Evolutionary conservation across 2,888 invertebrate species (phyloP).

Genomic region (Blera fallax): DNA sequence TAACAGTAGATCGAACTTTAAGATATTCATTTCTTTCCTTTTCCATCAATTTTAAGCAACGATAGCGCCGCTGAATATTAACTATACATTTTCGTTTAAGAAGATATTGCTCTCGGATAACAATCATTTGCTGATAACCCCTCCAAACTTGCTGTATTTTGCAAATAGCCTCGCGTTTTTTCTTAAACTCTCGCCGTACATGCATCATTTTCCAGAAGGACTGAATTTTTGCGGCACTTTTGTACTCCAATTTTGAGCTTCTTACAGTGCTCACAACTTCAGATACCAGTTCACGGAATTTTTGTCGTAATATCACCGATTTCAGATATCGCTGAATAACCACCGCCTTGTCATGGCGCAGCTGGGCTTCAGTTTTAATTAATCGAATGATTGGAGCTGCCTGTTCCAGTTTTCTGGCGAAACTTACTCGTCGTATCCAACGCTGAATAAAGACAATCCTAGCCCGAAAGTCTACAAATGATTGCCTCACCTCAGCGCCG

Average conservation of each 20-base stretch:
- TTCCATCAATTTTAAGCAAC: constrained; percentile 75
- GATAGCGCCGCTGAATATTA: constrained; percentile 74
- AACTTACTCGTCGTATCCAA: constrained; percentile 80
- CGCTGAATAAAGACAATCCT: constrained; percentile 83
- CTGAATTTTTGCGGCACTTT: constrained; percentile 77
- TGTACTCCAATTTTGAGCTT: constrained; percentile 63
- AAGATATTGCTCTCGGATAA: constrained; percentile 74
- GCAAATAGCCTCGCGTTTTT: constrained; percentile 75
- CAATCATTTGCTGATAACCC: constrained; percentile 71
- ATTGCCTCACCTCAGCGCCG: constrained; percentile 80
- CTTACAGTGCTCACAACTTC: constrained; percentile 62
- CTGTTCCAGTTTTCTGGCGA: constrained; percentile 76
- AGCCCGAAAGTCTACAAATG: constrained; percentile 80
- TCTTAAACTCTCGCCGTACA: constrained; percentile 75
- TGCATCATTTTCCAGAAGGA: constrained; percentile 78
- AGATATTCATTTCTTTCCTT: constrained; percentile 71
- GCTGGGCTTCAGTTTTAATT: constrained; percentile 71
- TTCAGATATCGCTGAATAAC: constrained; percentile 73
- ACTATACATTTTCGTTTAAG: constrained; percentile 70
- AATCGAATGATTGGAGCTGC: constrained; percentile 74
- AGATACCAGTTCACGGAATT: constrained; percentile 79
- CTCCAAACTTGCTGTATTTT: constrained; percentile 82
- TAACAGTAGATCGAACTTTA: constrained; percentile 56
- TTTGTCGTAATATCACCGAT: constrained; percentile 79
- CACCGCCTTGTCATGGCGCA: constrained; percentile 74